Percentiles rank a stretch among this genome's conserved stretches.
phyloP scores from a whole-genome alignment of 2,888 invertebrate species.

The Salpingus planirostris region DNA sequence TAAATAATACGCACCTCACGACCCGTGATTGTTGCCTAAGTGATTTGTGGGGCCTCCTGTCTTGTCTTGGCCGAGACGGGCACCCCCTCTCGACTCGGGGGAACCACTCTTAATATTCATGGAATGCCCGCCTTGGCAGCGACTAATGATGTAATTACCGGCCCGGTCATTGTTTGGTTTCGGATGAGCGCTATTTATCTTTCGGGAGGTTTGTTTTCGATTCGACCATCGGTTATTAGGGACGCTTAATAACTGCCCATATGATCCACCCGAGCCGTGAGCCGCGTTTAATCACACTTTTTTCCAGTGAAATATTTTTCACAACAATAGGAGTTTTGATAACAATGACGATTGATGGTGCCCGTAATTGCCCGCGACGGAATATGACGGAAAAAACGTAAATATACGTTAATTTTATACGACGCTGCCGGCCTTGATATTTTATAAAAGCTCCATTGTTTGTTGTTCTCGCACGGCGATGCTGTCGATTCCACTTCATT shows the following conservation, averaged over 20 bases:
- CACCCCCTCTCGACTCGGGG: no score
- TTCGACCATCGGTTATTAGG: constrained; percentile 4
- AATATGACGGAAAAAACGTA: constrained; percentile 3
- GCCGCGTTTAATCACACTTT: constrained; percentile 11
- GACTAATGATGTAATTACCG: constrained; percentile 33
- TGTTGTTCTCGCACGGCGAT: constrained; percentile 8
- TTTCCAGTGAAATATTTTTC: constrained; percentile 7
- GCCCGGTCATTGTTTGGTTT: constrained; percentile 29
- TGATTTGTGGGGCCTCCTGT: constrained; percentile 9
- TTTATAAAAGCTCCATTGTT: constrained; percentile 13
- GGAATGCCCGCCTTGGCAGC: constrained; percentile 28
- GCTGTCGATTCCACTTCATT: constrained; percentile 4
- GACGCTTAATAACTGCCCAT: constrained; percentile 10
- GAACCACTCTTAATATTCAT: constrained; percentile 29
- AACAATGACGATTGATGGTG: constrained; percentile 11
- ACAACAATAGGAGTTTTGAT: constrained; percentile 9
- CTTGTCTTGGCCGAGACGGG: no score
- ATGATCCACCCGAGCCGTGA: constrained; percentile 9
- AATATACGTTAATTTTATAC: constrained; percentile 6
- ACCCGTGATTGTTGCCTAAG: constrained; percentile 4
- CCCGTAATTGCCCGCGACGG: constrained; percentile 4
- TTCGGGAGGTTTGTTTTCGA: constrained; percentile 15
- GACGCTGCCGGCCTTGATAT: constrained; percentile 11
- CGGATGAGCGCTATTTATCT: constrained; percentile 27
- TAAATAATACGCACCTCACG: constrained; percentile 15